Conservation (phyloP, 2,888 invertebrate species). For the Macaria notata region DNA sequence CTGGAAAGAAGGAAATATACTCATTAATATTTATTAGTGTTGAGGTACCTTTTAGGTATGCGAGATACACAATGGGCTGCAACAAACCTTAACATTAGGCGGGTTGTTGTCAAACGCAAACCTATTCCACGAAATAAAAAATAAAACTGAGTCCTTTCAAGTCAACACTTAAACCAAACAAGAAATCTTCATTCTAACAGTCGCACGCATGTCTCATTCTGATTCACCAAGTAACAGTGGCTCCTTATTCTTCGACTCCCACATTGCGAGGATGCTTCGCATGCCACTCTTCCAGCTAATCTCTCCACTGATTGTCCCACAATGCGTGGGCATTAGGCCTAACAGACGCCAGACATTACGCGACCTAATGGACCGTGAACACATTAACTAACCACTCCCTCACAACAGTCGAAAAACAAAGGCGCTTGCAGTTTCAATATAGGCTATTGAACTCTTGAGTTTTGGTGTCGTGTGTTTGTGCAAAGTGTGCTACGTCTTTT, state of each 20-base stretch:
- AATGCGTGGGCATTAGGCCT: slow-evolving; percentile 25
- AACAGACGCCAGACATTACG: slow-evolving; percentile 29
- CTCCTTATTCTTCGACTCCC: slow-evolving; percentile 13
- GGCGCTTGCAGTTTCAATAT: slow-evolving; percentile 13
- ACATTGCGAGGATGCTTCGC: slow-evolving; percentile 17
- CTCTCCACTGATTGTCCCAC: slow-evolving; percentile 30
- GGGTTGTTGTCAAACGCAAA: too few species aligned
- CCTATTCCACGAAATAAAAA: too few species aligned
- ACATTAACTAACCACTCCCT: slow-evolving; percentile 28
- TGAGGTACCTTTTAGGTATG: too few species aligned
- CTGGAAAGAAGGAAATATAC: slow-evolving; percentile 7
- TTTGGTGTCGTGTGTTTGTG: not conserved
- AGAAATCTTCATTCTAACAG: too few species aligned
- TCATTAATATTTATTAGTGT: too few species aligned
- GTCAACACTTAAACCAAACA: too few species aligned
- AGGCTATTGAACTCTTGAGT: slow-evolving; percentile 17
- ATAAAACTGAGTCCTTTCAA: too few species aligned
- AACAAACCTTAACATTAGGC: too few species aligned
- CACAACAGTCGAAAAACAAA: slow-evolving; percentile 10
- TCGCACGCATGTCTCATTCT: not conserved
- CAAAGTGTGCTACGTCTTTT: not conserved
- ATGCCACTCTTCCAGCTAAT: slow-evolving; percentile 21
- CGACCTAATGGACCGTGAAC: slow-evolving; percentile 36
- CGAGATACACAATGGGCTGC: too few species aligned
- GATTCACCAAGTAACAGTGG: slow-evolving; percentile 14